Base-by-base conservation (phyloP, 2,113 vertebrate species). In the Holacanthus passer region DNA sequence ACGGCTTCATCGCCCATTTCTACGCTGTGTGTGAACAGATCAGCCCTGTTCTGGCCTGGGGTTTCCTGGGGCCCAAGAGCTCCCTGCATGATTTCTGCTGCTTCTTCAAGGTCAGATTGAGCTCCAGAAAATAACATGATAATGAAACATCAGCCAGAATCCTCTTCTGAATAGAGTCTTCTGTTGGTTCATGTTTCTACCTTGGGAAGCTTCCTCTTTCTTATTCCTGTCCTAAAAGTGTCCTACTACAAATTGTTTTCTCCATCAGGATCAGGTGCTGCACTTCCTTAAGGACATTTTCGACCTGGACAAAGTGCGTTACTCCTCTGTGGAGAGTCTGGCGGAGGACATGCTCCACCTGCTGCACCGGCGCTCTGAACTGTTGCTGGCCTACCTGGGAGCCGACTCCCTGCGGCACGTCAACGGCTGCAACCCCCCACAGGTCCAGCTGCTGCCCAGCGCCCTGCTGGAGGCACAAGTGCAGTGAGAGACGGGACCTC, bases 221-320 rank as follows among this genome's bases (percentile, higher is more conserved):
- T 12, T 14, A 22, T 29, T 16, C 56, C 59, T 7, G 55, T 56
- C 16, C 7, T 27, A 7, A 50, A 50, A 50, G 6, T n/a, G 5
- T 13, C 7, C 1, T 24, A 7, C 56, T 27, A 52, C 7, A 14
- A 2, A 3, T 45, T 3, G 1, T 1, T 29, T 47, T 8, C 3
- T 17, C 16, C 53, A 24, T 5, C 87, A 99, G 98, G 97, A 98
- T 87, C 97, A 99, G 93, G 96, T 99, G 88, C 93, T 98, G 87
- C 95, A 95, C 94, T 99, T 99, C 91, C 95, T 99, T 48, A 99
- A 97, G 88, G 98, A 99, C 92, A 97, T 99, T 83, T 99, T 99
- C 77, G 98, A 99, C 84, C 95, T 98, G 84, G 98, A 99, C 59
- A 99, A 99, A 87, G 98, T 99, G 29, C 95, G 98, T 1, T 99